Conservation (phyloP, 53 echinoderm and acorn worm species). For the Patiria pectinifera region DNA sequence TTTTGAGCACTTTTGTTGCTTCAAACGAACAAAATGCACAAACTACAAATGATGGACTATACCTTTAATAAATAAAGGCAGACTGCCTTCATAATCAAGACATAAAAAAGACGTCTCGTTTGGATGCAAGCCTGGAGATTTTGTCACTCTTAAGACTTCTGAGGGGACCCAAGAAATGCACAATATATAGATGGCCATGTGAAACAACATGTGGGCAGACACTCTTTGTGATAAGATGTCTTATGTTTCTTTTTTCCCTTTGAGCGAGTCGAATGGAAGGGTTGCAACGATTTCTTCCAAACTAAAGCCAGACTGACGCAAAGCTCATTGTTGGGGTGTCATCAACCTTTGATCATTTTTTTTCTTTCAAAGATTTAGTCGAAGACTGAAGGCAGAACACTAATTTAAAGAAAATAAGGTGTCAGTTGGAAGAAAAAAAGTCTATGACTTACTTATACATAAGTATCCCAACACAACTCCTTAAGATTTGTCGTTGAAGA, state of each 20-base stretch:
- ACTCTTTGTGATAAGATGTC: background rate
- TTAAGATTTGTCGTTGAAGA: too few species aligned
- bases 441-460: too few species aligned
- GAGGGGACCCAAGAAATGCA: background rate
- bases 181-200: background rate
- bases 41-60: too few species aligned
- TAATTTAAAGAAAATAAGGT: too few species aligned
- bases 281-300: background rate
- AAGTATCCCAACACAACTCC: too few species aligned
- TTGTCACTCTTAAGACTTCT: background rate
- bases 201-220: background rate
- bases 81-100: background rate
- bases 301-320: constrained; percentile 1
- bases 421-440: too few species aligned
- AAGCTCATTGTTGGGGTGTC: constrained; percentile 1
- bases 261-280: background rate
- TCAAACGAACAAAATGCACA: too few species aligned
- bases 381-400: too few species aligned
- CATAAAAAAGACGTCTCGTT: background rate
- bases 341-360: background rate
- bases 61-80: background rate
- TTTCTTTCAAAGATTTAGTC: background rate
- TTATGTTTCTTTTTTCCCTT: constrained; percentile 11
- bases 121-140: constrained; percentile 25
- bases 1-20: too few species aligned